Evolutionary conservation across 2,797 vertebrate species (phyloP).

Genomic region (Enteromius trimaculatus): DNA sequence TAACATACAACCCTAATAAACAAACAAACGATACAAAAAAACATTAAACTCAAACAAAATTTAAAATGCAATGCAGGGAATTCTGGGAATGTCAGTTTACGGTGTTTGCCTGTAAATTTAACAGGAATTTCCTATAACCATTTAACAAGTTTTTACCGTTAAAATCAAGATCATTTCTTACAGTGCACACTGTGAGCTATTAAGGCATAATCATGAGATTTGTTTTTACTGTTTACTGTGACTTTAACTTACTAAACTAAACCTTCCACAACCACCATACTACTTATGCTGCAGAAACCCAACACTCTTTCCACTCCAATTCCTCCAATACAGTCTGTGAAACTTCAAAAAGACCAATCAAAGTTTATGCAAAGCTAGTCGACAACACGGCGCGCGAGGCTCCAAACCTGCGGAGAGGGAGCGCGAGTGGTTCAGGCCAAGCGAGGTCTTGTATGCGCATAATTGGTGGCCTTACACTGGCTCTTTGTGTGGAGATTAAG

Average conservation of each 20-base stretch:
- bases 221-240: not conserved
- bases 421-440: conserved; percentile 50
- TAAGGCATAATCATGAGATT: not conserved
- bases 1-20: no score
- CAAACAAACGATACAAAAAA: no score
- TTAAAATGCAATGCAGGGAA: no score
- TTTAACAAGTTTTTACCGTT: no score
- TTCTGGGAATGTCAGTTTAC: no score
- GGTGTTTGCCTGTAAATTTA: no score
- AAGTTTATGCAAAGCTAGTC: conserved; percentile 9
- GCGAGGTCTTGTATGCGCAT: conserved; percentile 73
- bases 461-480: conserved; percentile 82
- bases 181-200: not conserved
- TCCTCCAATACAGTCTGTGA: not conserved
- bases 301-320: conserved; percentile 11
- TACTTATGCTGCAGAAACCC: not conserved
- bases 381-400: conserved; percentile 1
- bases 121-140: no score
- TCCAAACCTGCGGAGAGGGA: conserved; percentile 47
- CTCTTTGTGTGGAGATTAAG: conserved; percentile 83
- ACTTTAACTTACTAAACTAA: conserved; percentile 13
- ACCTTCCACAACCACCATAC: conserved; percentile 8
- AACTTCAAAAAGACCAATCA: conserved; percentile 33
- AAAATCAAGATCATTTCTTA: no score
- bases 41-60: no score